Evolutionary conservation across 2,888 invertebrate genomes (phyloP), one percentile per base, ranked within the genome.

Genomic region (Laspeyria flexula): DNA sequence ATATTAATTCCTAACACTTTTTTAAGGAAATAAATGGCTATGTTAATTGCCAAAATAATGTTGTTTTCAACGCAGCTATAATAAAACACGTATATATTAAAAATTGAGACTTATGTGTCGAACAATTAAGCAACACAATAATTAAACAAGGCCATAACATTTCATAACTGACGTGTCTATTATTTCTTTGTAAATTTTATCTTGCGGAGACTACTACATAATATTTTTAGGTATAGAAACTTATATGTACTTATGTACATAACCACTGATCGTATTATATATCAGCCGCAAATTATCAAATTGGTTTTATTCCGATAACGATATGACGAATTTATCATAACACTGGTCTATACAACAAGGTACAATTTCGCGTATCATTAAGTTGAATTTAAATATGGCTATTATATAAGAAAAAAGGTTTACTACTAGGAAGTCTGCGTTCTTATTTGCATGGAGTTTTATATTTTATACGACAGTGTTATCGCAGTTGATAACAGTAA

Each of bases 271-370:
- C 34, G 54, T 66, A n/a, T 63, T 60, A 53, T 52, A 39, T 62
- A 60, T 58, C 60, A 57, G 59, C 62, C 66, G 49, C 66, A 73
- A 62, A 71, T 76, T 78, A 79, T 79, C 75, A 64, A 60, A 68
- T 65, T 55, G 69, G 73, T 73, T 73, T 71, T 65, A 68, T 55
- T 61, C 35, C 58, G 74, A 79, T 78, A 80, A 76, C 69, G 65
- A 73, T 68, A 69, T 65, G 63, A 71, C 45, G 62, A 68, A 71
- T 65, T 66, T 73, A 75, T 74, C 71, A 61, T 53, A 56, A 52
- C 33, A 49, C 39, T 47, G 52, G 52, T 49, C 52, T 35, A 54
- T 48, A 51, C 46, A n/a, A 16, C 43, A 44, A 46, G 47, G 48
- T 40, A 50, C 40, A 41, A 48, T 46, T 55, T 51, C n/a, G 37